Evolutionary conservation across 2,888 invertebrate species (phyloP).

Genomic region (Netelia virgata): DNA sequence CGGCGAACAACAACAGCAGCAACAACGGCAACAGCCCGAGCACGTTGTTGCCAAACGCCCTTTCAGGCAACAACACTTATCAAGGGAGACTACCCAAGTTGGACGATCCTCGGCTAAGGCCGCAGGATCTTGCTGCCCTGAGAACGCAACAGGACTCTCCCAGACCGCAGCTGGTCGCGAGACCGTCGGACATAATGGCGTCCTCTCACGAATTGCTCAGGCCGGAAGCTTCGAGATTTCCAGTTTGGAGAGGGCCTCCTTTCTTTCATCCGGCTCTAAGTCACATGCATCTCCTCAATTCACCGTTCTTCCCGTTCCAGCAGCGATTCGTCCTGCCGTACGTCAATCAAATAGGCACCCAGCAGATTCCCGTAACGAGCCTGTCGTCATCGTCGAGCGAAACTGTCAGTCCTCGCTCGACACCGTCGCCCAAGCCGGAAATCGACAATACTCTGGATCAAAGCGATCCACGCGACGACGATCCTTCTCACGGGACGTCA

Average conservation of each 20-base stretch:
- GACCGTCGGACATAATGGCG: slow-evolving; percentile 74
- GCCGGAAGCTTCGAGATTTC: slow-evolving; percentile 81
- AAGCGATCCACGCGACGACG: slow-evolving; percentile 44
- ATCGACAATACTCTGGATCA: slow-evolving; percentile 69
- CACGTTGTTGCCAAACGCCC: slow-evolving; percentile 72
- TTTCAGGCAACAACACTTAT: slow-evolving; percentile 73
- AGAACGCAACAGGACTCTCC: slow-evolving; percentile 74
- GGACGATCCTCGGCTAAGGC: slow-evolving; percentile 74
- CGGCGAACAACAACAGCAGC: slow-evolving; percentile 78
- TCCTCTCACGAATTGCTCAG: slow-evolving; percentile 79
- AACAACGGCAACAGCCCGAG: slow-evolving; percentile 67
- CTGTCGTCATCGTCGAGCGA: slow-evolving; percentile 81
- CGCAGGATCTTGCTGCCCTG: slow-evolving; percentile 74
- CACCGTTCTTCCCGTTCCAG: slow-evolving; percentile 82
- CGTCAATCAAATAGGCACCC: slow-evolving; percentile 77
- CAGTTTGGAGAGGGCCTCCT: slow-evolving; percentile 80
- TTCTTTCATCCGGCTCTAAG: slow-evolving; percentile 81
- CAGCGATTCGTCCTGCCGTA: slow-evolving; percentile 81
- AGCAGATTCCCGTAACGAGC: slow-evolving; percentile 76
- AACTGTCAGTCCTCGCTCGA: slow-evolving; percentile 80
- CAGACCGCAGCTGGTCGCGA: slow-evolving; percentile 69
- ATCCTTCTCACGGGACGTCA: slow-evolving; percentile 21
- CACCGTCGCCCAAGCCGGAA: slow-evolving; percentile 79
- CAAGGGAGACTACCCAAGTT: slow-evolving; percentile 76
- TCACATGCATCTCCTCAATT: slow-evolving; percentile 81